Evolutionary conservation across 1,140 invertebrate species (phyloP).

Genomic region (Scaptomyza montana): DNA sequence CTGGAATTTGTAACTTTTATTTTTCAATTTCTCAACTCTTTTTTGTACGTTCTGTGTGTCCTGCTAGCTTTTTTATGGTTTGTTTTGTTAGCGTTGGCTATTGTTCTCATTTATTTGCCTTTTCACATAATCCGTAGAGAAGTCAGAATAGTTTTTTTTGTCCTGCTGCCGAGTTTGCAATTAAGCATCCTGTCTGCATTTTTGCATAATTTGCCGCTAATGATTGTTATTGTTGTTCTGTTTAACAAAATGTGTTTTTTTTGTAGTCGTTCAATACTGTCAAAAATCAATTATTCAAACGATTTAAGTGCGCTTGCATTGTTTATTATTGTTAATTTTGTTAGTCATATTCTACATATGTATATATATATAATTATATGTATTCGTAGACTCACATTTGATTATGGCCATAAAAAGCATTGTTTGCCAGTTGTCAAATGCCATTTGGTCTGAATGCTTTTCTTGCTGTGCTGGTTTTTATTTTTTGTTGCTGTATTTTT

Average conservation of each 20-base stretch:
- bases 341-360: slow-evolving; percentile 21
- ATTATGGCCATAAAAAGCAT: slow-evolving; percentile 75
- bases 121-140: slow-evolving; percentile 14
- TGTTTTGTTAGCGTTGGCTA: slow-evolving; percentile 63
- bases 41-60: slow-evolving; percentile 12
- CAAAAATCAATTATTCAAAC: slow-evolving; percentile 50
- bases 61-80: slow-evolving; percentile 37
- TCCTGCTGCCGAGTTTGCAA: slow-evolving; percentile 23
- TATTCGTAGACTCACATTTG: slow-evolving; percentile 26
- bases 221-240: neutral
- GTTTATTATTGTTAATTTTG: slow-evolving; percentile 58
- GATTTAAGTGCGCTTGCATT: slow-evolving; percentile 26
- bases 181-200: slow-evolving; percentile 32
- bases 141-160: slow-evolving; percentile 15
- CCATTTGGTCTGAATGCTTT: slow-evolving; percentile 46
- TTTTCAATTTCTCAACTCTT: slow-evolving; percentile 75
- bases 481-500: slow-evolving; percentile 1
- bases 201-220: slow-evolving; percentile 8
- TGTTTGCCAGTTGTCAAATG: slow-evolving; percentile 68
- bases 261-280: slow-evolving; percentile 10
- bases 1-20: slow-evolving; percentile 77
- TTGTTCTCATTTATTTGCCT: slow-evolving; percentile 47
- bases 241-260: neutral
- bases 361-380: neutral
- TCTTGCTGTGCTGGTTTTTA: slow-evolving; percentile 8